Conservation (phyloP, 2,888 invertebrate genomes). For the Xestia ashworthii region DNA sequence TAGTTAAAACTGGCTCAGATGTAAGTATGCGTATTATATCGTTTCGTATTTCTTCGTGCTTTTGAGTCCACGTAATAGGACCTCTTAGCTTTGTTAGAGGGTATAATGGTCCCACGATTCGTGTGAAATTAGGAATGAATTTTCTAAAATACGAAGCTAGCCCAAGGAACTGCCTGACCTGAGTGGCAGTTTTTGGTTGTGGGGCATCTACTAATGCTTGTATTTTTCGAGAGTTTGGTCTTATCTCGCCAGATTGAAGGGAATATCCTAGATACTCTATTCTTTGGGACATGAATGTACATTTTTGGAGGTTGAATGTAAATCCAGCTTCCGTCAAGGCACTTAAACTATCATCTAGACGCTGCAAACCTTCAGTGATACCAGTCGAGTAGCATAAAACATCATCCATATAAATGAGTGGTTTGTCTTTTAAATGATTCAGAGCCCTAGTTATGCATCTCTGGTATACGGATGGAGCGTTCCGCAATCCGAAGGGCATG, state of each 20-base stretch:
- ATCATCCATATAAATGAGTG: neutral
- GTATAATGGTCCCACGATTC: slow-evolving; percentile 34
- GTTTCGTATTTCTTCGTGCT: neutral
- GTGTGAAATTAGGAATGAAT: slow-evolving; percentile 35
- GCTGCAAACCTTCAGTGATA: slow-evolving; percentile 4
- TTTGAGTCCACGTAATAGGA: too few species aligned
- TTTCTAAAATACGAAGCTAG: slow-evolving; percentile 57
- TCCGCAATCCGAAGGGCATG: too few species aligned
- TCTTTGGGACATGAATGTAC: neutral
- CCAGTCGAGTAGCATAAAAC: neutral
- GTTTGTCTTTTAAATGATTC: too few species aligned
- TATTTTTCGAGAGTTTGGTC: slow-evolving; percentile 58
- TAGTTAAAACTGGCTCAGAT: neutral
- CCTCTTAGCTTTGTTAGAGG: slow-evolving; percentile 48
- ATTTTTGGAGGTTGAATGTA: slow-evolving; percentile 19
- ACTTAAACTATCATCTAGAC: slow-evolving; percentile 1
- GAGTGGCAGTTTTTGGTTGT: slow-evolving; percentile 43
- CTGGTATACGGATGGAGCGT: too few species aligned
- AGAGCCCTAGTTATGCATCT: too few species aligned
- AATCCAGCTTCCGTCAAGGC: too few species aligned
- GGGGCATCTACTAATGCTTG: slow-evolving; percentile 40
- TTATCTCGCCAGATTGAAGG: slow-evolving; percentile 43
- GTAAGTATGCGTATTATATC: neutral
- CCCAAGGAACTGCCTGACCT: slow-evolving; percentile 62
- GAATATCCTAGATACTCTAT: slow-evolving; percentile 56